These are phyloP conservation scores for Rhorus exstirpatorius DNA, from an alignment of 2,888 invertebrate species.

Conservation along the genomic window DNA sequence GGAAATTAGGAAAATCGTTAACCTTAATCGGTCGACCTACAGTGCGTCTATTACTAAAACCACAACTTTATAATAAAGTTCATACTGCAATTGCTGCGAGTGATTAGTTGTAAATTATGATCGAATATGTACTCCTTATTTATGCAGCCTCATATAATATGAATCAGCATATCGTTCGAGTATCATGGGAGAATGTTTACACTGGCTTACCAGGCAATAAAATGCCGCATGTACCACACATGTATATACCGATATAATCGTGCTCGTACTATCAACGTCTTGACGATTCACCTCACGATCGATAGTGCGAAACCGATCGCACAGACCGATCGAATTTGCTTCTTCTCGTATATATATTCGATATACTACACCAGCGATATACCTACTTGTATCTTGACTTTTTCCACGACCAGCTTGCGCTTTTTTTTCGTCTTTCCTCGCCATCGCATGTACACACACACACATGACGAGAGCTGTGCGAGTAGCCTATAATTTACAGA, in stretches of 20 bases:
- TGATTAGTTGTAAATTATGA: slow-evolving; percentile 52
- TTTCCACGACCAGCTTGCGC: slow-evolving; percentile 60
- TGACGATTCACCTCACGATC: slow-evolving; percentile 29
- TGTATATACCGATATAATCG: slow-evolving; percentile 49
- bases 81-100: slow-evolving; percentile 16
- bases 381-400: slow-evolving; percentile 38
- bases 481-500: slow-evolving; percentile 75
- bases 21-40: too few relatives aligned
- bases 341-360: slow-evolving; percentile 50
- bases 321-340: slow-evolving; percentile 64
- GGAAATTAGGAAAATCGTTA: too few relatives aligned
- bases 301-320: slow-evolving; percentile 61
- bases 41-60: too few relatives aligned
- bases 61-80: background rate
- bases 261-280: slow-evolving; percentile 63
- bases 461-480: slow-evolving; percentile 48
- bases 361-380: slow-evolving; percentile 21
- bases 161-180: slow-evolving; percentile 44
- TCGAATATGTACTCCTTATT: slow-evolving; percentile 31
- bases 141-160: slow-evolving; percentile 14
- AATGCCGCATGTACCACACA: slow-evolving; percentile 7
- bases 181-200: slow-evolving; percentile 63
- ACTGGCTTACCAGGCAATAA: slow-evolving; percentile 20
- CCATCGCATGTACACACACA: slow-evolving; percentile 2
- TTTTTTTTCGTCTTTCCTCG: slow-evolving; percentile 1